Percentiles rank a stretch among this genome's conserved stretches.
Evolutionary conservation across 2,888 invertebrate genomes (phyloP).

Genomic region (Resseliella maxima): DNA sequence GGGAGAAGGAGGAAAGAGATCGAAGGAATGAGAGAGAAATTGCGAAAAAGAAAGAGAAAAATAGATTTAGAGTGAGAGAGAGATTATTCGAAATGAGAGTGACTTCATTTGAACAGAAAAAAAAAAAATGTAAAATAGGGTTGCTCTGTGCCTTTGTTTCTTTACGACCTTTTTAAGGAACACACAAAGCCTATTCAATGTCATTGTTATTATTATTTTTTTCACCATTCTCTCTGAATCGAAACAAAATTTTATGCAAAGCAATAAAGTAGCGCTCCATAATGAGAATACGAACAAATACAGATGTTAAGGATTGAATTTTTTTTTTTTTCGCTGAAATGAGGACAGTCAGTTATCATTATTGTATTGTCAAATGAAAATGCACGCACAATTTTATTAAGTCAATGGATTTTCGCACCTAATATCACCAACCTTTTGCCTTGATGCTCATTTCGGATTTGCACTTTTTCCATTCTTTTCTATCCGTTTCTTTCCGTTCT

Average conservation of each 20-base stretch:
- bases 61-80: too few relatives aligned
- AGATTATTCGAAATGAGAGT: slow-evolving; percentile 31
- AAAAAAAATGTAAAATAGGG: slow-evolving; percentile 38
- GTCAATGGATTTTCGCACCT: slow-evolving; percentile 52
- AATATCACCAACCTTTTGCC: background rate
- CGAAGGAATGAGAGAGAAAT: too few relatives aligned
- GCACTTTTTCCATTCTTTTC: too few relatives aligned
- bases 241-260: slow-evolving; percentile 42
- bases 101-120: too few relatives aligned
- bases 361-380: background rate
- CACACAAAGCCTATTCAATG: slow-evolving; percentile 51
- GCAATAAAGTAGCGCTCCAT: slow-evolving; percentile 15
- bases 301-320: background rate
- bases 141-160: slow-evolving; percentile 44
- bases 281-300: slow-evolving; percentile 23
- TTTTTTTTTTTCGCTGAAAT: background rate
- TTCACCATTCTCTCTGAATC: background rate
- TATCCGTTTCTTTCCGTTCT: too few relatives aligned
- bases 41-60: too few relatives aligned
- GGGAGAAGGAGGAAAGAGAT: too few relatives aligned
- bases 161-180: slow-evolving; percentile 39
- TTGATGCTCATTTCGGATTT: slow-evolving; percentile 28
- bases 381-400: too few relatives aligned
- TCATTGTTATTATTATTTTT: background rate
- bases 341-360: background rate